Conservation (phyloP, 2,888 invertebrate genomes). For the Drosophila pullipes region DNA sequence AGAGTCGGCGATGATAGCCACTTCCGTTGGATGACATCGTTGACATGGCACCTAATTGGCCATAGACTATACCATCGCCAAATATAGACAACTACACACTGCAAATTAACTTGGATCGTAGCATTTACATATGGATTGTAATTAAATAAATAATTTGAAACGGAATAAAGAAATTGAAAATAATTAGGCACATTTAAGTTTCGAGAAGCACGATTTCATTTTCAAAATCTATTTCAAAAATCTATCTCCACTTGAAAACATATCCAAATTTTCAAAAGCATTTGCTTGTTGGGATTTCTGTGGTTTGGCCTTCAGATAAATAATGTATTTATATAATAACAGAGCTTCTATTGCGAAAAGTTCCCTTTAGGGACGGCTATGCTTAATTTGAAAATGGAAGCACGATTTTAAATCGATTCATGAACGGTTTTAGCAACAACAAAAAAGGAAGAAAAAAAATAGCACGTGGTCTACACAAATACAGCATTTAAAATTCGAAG, state of each 20-base stretch:
- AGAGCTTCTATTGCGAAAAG: neutral
- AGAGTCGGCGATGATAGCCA: constrained; percentile 28
- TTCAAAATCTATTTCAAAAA: neutral
- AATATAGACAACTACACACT: neutral
- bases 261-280: neutral
- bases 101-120: neutral
- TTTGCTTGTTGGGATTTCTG: neutral
- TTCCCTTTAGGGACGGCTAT: neutral
- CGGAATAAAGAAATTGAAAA: neutral
- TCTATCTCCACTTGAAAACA: neutral
- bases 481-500: neutral
- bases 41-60: constrained; percentile 44
- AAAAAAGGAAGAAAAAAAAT: neutral
- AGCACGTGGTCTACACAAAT: neutral
- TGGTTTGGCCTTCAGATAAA: neutral
- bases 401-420: neutral
- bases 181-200: neutral
- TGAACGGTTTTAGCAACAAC: neutral
- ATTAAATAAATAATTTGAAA: neutral
- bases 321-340: neutral
- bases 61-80: constrained; percentile 3
- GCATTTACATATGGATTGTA: constrained; percentile 2
- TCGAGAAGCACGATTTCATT: neutral
- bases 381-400: neutral
- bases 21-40: constrained; percentile 39